phyloP scores from a whole-genome alignment of 2,888 invertebrate species.

The Sinotaia quadrata region DNA sequence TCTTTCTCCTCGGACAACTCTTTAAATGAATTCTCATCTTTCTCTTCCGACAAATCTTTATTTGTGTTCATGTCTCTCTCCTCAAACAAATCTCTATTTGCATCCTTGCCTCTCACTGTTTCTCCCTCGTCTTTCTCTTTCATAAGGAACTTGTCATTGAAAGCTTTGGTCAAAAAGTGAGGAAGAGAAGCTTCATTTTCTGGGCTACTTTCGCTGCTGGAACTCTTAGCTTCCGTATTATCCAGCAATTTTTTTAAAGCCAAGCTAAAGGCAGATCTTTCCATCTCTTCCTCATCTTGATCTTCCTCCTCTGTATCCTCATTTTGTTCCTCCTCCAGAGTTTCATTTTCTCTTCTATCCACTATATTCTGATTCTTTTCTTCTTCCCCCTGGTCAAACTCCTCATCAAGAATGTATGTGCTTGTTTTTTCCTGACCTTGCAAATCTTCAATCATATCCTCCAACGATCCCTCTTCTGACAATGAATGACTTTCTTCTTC shows the following conservation, averaged over 20 bases:
- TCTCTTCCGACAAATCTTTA: conserved; percentile 4
- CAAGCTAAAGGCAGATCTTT: conserved; percentile 46
- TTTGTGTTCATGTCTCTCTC: conserved; percentile 9
- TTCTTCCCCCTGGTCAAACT: neutral
- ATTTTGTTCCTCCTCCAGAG: conserved; percentile 14
- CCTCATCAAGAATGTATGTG: neutral
- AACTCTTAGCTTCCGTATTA: no score
- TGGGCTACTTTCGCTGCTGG: no score
- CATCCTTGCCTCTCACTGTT: conserved; percentile 18
- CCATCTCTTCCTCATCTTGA: conserved; percentile 35
- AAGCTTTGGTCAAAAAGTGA: no score
- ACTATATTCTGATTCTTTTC: neutral
- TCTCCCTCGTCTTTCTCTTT: conserved; percentile 35
- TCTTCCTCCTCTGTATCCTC: conserved; percentile 19
- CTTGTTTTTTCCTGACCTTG: no score
- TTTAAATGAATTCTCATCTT: conserved; percentile 7
- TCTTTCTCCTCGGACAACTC: no score
- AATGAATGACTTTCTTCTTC: neutral
- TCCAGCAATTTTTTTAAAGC: conserved; percentile 60
- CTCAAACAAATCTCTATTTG: conserved; percentile 9
- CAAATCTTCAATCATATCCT: conserved; percentile 31
- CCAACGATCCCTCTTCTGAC: conserved; percentile 29
- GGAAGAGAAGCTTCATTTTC: no score
- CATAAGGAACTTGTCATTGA: no score
- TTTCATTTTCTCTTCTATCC: conserved; percentile 17